A percentile compares a stretch with the other conserved stretches of the same genome.
Conservation (phyloP, 2,113 vertebrate genomes). For the Synchiropus splendidus region DNA sequence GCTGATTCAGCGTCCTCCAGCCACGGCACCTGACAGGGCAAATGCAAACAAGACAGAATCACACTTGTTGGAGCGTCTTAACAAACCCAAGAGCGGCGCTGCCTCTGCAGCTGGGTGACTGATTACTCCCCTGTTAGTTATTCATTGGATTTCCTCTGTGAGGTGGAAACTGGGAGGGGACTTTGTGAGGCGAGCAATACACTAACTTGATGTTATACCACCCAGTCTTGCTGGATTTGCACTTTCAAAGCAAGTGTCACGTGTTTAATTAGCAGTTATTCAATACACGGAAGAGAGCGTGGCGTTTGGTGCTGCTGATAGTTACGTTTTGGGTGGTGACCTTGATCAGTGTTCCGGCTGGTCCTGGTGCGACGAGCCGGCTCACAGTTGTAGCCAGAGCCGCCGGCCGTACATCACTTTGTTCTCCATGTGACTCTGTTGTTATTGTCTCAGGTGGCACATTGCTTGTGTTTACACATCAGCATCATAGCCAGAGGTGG, state of each 20-base stretch:
- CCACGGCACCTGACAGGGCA: slow-evolving; percentile 27
- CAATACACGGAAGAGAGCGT: slow-evolving; percentile 35
- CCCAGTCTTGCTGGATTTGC: slow-evolving; percentile 30
- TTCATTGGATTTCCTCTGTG: slow-evolving; percentile 50
- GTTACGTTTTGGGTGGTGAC: slow-evolving; percentile 8
- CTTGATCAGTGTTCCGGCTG: slow-evolving; percentile 5
- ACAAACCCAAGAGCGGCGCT: slow-evolving; percentile 11
- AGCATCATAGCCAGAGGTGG: slow-evolving; percentile 26
- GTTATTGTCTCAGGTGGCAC: slow-evolving; percentile 47
- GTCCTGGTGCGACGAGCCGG: neutral
- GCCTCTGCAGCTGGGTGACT: slow-evolving; percentile 30
- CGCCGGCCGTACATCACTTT: slow-evolving; percentile 20
- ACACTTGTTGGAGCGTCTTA: slow-evolving; percentile 5
- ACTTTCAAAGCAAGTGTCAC: slow-evolving; percentile 20
- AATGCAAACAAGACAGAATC: slow-evolving; percentile 34
- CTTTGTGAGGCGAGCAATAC: slow-evolving; percentile 21
- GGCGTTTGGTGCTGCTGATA: slow-evolving; percentile 15
- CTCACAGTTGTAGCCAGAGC: slow-evolving; percentile 29
- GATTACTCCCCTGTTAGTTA: slow-evolving; percentile 59
- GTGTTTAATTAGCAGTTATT: slow-evolving; percentile 48
- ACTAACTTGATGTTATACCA: slow-evolving; percentile 21
- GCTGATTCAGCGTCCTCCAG: slow-evolving; percentile 23
- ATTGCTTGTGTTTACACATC: slow-evolving; percentile 44
- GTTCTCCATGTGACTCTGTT: slow-evolving; percentile 24
- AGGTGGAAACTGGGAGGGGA: slow-evolving; percentile 24